A percentile compares a stretch with the other conserved stretches of the same genome.
Evolutionary conservation across 2,797 vertebrate genomes (phyloP).

Genomic region (Coluber constrictor): DNA sequence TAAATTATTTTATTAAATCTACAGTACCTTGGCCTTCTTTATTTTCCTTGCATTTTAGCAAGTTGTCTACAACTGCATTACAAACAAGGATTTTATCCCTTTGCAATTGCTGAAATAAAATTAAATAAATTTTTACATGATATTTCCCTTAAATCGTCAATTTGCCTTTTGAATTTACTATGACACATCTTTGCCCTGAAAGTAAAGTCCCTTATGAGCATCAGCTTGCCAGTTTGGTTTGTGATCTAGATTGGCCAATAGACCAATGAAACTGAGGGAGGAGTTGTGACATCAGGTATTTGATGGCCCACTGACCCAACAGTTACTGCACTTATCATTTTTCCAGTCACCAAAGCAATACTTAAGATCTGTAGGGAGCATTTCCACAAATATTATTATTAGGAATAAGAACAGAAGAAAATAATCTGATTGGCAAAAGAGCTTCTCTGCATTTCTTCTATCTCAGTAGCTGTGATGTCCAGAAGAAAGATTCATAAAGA

Average conservation of each 20-base stretch:
- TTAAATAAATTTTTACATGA: not conserved
- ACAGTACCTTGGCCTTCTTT: not conserved
- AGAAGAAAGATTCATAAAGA: not conserved
- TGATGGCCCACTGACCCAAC: conserved; percentile 5
- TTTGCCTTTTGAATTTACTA: not conserved
- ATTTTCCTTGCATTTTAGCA: not conserved
- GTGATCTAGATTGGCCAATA: not conserved
- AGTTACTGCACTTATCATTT: conserved; percentile 2
- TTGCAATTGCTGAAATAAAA: not conserved
- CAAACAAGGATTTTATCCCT: not conserved
- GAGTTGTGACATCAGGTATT: conserved; percentile 56
- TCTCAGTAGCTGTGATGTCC: conserved; percentile 35
- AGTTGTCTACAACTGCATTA: not conserved
- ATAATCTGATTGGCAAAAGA: not conserved
- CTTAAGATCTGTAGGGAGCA: not conserved
- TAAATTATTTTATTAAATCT: not conserved
- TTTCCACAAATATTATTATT: conserved; percentile 7
- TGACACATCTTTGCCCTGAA: not conserved
- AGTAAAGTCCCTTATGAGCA: not conserved
- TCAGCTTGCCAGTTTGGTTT: conserved; percentile 2
- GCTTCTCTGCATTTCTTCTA: not conserved
- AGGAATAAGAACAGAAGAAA: conserved; percentile 24
- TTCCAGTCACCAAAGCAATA: conserved; percentile 4
- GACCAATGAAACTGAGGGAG: not conserved
- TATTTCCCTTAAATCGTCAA: not conserved